Evolutionary conservation across 2,797 vertebrate genomes (phyloP), one percentile per base, ranked within the genome.

Genomic region (Menidia menidia): DNA sequence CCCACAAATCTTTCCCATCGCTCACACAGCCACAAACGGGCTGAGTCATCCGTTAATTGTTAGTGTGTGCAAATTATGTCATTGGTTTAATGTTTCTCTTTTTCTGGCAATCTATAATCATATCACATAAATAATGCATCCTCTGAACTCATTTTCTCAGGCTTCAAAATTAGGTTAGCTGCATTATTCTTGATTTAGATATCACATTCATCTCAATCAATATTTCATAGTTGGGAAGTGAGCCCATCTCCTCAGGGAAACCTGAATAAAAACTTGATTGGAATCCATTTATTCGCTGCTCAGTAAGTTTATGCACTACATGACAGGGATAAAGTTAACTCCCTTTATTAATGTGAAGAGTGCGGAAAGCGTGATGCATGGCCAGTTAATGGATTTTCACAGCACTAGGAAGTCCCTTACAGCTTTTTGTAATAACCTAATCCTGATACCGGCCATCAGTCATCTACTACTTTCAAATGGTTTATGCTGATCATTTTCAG

Each of bases 311-410:
- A 43, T 18, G 13, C 47, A 73, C 55, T 39, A 32, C 10, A 19
- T 16, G 31, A 18, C 25, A 48, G 53, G 32, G 15, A 60, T 19
- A 33, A 47, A 30, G 18, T 3, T 39, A 35, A 52, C 6, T 52
- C 13, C 2, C 14, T 33, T 45, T 45, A 55, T 19, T 52, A 39
- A 44, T 63, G 42, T 33, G 57, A 45, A 15, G 10, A 60, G 41
- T 12, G 5, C 33, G 13, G 39, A 25, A 25, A 1, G 25, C 25
- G 25, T 31, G 60, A 57, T 15, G 1, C 11, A 25, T 44, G 18
- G 25, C 11, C 19, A 59, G 19, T 44, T 55, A 32, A 48, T 59
- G 4, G 30, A 30, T 68, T 75, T 72, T 59, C n/a, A 41, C 10
- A 41, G 16, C 11, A 39, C 2, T 6, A 18, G 35, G 25, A 14